These are phyloP conservation scores for Malurus alboscapulatus DNA, from an alignment of 2,113 vertebrate genomes.

Conservation along the genomic window DNA sequence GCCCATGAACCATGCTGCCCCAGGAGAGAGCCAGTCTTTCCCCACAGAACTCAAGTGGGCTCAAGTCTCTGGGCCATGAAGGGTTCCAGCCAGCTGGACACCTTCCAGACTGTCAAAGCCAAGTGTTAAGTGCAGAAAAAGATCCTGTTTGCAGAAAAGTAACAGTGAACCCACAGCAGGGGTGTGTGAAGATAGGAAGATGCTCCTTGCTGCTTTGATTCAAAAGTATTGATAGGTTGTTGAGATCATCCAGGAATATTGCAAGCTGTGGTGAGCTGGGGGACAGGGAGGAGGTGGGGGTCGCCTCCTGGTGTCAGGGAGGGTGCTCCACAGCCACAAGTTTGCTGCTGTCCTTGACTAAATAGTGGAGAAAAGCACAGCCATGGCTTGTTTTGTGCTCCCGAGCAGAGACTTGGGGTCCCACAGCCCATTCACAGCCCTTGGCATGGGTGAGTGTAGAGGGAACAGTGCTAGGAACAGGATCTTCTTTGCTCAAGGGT, in stretches of 20 bases:
- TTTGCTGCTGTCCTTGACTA: neutral
- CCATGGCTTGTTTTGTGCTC: neutral
- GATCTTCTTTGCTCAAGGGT: neutral
- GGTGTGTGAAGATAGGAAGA: neutral
- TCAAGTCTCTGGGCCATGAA: neutral
- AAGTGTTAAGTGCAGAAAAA: neutral
- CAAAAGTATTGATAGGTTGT: neutral
- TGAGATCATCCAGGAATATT: neutral
- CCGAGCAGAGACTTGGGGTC: neutral
- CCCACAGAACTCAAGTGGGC: neutral
- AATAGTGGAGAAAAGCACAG: neutral
- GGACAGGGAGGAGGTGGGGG: neutral
- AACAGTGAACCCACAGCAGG: neutral
- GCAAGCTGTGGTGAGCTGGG: neutral
- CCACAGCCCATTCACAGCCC: neutral
- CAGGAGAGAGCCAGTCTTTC: neutral
- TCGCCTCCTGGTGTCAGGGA: neutral
- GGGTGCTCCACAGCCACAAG: neutral
- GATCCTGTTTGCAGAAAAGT: neutral
- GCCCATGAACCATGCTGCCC: fast-evolving
- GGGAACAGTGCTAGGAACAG: neutral
- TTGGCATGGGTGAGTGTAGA: neutral
- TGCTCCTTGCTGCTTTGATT: neutral
- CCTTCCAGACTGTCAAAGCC: neutral
- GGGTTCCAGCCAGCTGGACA: neutral